Evolutionary conservation across 2,113 vertebrate species (phyloP).

Genomic region (Corvus hawaiiensis): DNA sequence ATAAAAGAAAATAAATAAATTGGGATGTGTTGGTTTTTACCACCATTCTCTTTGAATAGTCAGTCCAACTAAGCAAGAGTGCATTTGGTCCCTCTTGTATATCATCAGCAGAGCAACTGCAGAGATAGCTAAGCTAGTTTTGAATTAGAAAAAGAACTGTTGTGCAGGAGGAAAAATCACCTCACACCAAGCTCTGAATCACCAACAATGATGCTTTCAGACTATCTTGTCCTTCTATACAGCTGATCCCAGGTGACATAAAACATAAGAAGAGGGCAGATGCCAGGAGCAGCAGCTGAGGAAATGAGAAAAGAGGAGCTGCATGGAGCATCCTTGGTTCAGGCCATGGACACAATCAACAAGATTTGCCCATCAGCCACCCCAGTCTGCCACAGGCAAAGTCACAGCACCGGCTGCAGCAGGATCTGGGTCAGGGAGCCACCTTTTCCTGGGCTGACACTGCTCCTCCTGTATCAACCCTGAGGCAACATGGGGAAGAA

Average conservation of each 20-base stretch:
- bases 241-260: background rate
- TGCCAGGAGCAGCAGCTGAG: background rate
- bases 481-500: rapidly evolving
- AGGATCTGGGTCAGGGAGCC: background rate
- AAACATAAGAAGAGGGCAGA: background rate
- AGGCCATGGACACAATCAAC: background rate
- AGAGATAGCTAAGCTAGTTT: background rate
- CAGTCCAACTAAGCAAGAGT: background rate
- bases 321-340: background rate
- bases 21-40: background rate
- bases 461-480: background rate
- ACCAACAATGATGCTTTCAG: background rate
- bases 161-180: background rate
- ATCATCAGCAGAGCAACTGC: background rate
- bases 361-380: background rate
- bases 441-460: background rate
- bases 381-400: background rate
- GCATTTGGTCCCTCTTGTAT: background rate
- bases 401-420: background rate
- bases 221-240: background rate
- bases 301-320: background rate
- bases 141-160: background rate
- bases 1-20: background rate
- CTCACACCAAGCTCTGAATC: background rate
- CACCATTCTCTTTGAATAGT: background rate